Base-by-base conservation (phyloP, 2,888 invertebrate genomes). In the Oscheius sp. region DNA sequence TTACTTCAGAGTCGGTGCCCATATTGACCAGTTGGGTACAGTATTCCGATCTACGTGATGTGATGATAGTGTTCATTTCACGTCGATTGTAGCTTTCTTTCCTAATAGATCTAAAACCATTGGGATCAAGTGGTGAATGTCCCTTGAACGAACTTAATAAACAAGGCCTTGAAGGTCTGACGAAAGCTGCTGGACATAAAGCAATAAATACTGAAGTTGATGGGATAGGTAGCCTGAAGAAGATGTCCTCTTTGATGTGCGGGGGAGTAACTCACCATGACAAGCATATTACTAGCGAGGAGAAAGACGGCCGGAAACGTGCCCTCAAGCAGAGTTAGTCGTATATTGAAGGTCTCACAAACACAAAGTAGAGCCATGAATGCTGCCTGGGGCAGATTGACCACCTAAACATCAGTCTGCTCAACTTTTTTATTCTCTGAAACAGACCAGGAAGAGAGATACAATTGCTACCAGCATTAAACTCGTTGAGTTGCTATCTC, bases 131-230 rank as follows among this genome's bases (percentile, higher is more conserved):
- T 48, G 15, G 20, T 20, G 4, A 17, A 20, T 12, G 1, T 33
- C 55, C 75, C 55, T 81, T 81, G 86, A 95, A 95, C 31, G 75
- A 53, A 83, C 83, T 76, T 71, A 69, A 80, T 82, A 86, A 95
- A 95, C 29, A 90, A 83, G 17, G 88, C 92, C 84, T 93, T 93
- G 87, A 96, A 96, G 0, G 95, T 95, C 87, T 95, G 94, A 15
- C 96, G 90, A 88, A 96, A 96, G 65, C 81, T 79, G 72, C 80
- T 87, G 93, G 93, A 94, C 96, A 96, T 96, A 25, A 94, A 94
- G 87, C 95, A 95, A 86, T 96, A 96, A 78, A 96, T 95, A 72
- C 94, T 94, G 85, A 96, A 95, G 88, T 96, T 96, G 68, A 90
- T 80, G 5, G 94, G 95, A 88, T 95, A 95, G 57, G 93, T 94